Percentiles rank a stretch among this genome's conserved stretches.
phyloP scores from a whole-genome alignment of 2,888 invertebrate species.

The Ormyrus rosae region DNA sequence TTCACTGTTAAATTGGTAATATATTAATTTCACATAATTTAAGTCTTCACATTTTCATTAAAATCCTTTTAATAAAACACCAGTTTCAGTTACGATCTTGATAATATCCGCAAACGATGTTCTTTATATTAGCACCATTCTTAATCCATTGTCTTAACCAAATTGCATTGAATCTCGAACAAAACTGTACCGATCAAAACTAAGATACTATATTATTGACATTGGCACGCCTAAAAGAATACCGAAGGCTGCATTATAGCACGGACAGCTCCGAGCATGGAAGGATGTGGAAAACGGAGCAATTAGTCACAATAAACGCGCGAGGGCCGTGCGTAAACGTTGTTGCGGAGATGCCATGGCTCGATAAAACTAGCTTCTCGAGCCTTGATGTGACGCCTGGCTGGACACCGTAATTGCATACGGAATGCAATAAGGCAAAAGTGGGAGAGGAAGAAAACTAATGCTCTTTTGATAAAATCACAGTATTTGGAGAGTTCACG shows the following conservation, averaged over 20 bases:
- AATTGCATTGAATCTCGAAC: too few species aligned
- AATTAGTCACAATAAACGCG: conserved; percentile 56
- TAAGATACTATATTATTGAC: background rate
- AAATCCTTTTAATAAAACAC: too few species aligned
- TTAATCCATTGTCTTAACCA: too few species aligned
- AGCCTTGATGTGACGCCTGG: conserved; percentile 4
- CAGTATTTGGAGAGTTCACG: background rate
- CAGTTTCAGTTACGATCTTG: too few species aligned
- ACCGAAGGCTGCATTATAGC: too few species aligned
- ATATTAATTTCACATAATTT: conserved; percentile 3
- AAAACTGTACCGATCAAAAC: too few species aligned
- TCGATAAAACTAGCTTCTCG: conserved; percentile 30
- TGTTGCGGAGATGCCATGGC: background rate
- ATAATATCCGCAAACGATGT: too few species aligned
- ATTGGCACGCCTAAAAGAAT: conserved; percentile 2
- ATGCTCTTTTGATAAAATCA: background rate
- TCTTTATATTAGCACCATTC: too few species aligned
- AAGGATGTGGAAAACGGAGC: conserved; percentile 48
- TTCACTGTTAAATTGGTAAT: background rate
- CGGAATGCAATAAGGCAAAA: background rate
- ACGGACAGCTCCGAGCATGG: background rate
- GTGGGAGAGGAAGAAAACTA: background rate
- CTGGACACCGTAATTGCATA: background rate
- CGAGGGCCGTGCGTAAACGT: background rate
- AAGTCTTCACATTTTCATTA: background rate